Conservation (phyloP, 2,888 invertebrate species). For the Pyrgus malvae region DNA sequence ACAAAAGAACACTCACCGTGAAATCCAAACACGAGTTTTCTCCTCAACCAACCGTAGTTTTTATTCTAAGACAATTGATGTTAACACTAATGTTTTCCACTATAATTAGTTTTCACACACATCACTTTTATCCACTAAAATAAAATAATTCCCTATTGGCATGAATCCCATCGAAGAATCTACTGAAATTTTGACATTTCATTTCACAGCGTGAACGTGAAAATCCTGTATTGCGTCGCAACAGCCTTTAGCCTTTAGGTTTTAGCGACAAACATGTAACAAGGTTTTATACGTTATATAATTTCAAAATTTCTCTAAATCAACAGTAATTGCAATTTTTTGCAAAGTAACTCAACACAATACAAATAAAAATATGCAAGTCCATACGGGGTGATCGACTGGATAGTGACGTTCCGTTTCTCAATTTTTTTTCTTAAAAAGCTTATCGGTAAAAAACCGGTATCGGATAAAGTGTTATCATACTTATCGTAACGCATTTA, state of each 20-base stretch:
- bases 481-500: background rate
- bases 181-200: constrained; percentile 77
- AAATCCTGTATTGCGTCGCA: constrained; percentile 26
- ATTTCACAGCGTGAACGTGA: constrained; percentile 54
- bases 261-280: background rate
- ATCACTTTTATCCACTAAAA: constrained; percentile 40
- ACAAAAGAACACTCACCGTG: constrained; percentile 44
- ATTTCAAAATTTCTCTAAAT: constrained; percentile 1
- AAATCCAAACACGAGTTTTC: too few species aligned
- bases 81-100: constrained; percentile 40
- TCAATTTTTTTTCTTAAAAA: background rate
- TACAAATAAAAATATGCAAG: constrained; percentile 23
- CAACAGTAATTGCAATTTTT: constrained; percentile 8
- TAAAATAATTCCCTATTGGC: constrained; percentile 65
- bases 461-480: background rate
- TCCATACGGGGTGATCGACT: constrained; percentile 14
- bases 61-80: constrained; percentile 30
- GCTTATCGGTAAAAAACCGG: background rate
- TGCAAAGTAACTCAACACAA: constrained; percentile 7
- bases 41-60: too few species aligned
- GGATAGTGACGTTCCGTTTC: constrained; percentile 2
- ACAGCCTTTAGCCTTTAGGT: background rate
- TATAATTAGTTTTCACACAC: constrained; percentile 52
- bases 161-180: too few species aligned
- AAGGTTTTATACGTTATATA: constrained; percentile 6